Evolutionary conservation across 2,797 vertebrate species (phyloP).

Genomic region (Propithecus deckenii): DNA sequence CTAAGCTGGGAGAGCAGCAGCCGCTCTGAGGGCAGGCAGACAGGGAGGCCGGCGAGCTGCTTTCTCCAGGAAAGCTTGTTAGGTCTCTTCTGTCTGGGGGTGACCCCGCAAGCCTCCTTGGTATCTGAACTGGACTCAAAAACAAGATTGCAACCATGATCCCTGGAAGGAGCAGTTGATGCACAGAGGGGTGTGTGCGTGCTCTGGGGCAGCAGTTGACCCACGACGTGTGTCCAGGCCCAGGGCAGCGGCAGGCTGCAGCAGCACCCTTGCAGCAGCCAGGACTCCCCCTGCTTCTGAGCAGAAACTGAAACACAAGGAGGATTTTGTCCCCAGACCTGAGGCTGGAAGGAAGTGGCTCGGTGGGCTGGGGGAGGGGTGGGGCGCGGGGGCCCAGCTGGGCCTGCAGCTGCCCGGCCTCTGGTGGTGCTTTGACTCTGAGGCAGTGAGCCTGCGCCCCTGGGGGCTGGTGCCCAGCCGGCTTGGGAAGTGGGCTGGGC

Average conservation of each 20-base stretch:
- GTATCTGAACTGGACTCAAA: background rate
- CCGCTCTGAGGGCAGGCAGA: background rate
- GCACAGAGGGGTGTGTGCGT: background rate
- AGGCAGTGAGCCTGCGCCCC: background rate
- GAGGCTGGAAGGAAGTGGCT: conserved; percentile 3
- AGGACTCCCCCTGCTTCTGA: background rate
- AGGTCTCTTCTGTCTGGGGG: background rate
- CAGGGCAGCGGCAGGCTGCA: rapidly evolving
- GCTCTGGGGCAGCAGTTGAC: background rate
- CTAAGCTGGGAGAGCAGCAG: too few relatives aligned
- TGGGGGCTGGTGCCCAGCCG: background rate
- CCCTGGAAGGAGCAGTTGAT: background rate
- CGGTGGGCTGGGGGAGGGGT: background rate
- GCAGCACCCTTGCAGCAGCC: background rate
- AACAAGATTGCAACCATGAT: background rate
- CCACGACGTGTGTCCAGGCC: background rate
- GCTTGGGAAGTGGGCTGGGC: background rate
- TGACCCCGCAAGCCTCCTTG: background rate
- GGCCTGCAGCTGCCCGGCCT: conserved; percentile 28
- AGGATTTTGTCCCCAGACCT: conserved; percentile 31
- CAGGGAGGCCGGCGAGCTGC: background rate
- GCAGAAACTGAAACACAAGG: background rate
- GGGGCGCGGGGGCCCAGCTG: background rate
- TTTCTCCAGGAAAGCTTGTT: background rate
- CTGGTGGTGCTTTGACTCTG: background rate